phyloP scores from a whole-genome alignment of 2,113 vertebrate genomes.

The Triplophysa dalaica region DNA sequence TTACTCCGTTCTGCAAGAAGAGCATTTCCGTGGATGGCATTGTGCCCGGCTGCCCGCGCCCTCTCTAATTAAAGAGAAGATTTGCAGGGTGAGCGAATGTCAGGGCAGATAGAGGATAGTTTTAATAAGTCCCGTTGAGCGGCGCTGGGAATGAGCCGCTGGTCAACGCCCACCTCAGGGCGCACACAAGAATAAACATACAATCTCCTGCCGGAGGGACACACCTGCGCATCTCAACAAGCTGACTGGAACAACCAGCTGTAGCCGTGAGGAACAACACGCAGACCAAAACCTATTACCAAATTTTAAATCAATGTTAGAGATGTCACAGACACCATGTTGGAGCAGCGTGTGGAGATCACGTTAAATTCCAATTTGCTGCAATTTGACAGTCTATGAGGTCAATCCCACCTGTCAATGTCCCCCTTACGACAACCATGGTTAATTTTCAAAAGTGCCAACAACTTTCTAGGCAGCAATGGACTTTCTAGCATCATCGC shows the following conservation, averaged over 20 bases:
- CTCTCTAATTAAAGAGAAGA: slow-evolving; percentile 75
- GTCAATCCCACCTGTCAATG: too few species aligned
- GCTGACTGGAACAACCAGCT: neutral
- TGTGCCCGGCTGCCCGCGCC: slow-evolving; percentile 62
- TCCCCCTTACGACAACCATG: too few species aligned
- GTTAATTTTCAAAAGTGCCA: too few species aligned
- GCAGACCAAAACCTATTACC: neutral
- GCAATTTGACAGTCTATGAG: too few species aligned
- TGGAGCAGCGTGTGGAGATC: too few species aligned
- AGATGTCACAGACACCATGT: neutral
- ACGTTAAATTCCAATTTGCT: too few species aligned
- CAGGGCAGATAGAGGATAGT: slow-evolving; percentile 70
- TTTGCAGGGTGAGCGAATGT: slow-evolving; percentile 73
- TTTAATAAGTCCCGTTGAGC: slow-evolving; percentile 68
- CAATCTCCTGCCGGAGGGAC: slow-evolving; percentile 4
- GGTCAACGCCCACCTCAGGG: slow-evolving; percentile 12
- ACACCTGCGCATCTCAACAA: slow-evolving; percentile 21
- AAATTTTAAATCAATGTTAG: neutral
- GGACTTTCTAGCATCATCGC: too few species aligned
- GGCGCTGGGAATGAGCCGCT: slow-evolving; percentile 28
- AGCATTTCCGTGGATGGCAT: slow-evolving; percentile 53
- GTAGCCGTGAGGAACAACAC: neutral
- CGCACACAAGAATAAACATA: slow-evolving; percentile 23
- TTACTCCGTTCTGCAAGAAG: neutral
- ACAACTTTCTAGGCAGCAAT: too few species aligned